Base-by-base conservation (phyloP, 2,797 vertebrate genomes). In the Danio choprae region DNA sequence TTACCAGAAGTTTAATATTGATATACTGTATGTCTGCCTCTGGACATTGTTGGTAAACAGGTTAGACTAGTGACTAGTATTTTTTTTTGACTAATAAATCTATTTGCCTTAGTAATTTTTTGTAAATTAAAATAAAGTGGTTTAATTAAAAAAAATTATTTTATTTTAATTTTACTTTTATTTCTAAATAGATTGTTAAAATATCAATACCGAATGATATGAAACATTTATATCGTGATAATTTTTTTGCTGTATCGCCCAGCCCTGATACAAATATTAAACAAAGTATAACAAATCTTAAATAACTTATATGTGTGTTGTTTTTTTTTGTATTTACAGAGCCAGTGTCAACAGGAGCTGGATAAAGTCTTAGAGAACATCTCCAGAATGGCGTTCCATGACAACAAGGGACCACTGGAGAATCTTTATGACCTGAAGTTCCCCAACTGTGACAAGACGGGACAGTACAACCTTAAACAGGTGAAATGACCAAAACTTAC, bases 401-500 rank as follows among this genome's bases (percentile, higher is more conserved):
- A 98, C 80, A 96, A 96, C 81, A 92, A 96, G 73, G 97, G 96
- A 4, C 95, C 95, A 0, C 88, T 98, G 90, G 97, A 98, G 84
- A 95, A 97, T 81, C 95, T 99, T 58, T 98, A 98, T 22, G 93
- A 92, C 53, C 91, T 98, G 84, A 96, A 96, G 63, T 97, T 98
- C 85, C 98, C 97, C 81, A 99, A 98, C 92, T 99, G 98, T 50
- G 97, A 98, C 94, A 95, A 93, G 86, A 90, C 93, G 0, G 97
- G 97, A 82, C 90, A 95, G 68, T 98, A 97, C 91, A 98, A 98
- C 88, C 93, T 96, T 84, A 99, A 99, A 88, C 97, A 99, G 96
- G 97, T 96, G 86, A 89, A 58, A 67, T 18, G 4, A 22, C 16
- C 38, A 10, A 15, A 53, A 38, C 44, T 62, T 43, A 29, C 40